These are phyloP conservation scores for Xenopus laevis DNA, from an alignment of 2,113 vertebrate species.

Conservation along the genomic window DNA sequence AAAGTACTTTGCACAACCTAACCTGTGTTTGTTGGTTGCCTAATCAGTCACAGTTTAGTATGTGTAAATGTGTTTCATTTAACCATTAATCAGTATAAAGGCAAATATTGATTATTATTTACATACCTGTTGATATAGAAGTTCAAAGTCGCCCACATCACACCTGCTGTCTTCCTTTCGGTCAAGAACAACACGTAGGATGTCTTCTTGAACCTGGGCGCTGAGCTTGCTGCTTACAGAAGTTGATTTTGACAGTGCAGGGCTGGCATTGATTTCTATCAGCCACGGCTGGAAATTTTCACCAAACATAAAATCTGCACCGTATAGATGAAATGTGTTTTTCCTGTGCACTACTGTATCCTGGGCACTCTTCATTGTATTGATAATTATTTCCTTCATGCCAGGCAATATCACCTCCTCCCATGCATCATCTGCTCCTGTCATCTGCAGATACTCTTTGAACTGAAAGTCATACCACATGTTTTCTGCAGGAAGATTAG, in stretches of 20 bases:
- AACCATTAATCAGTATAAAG: too few species aligned
- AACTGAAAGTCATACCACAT: conserved; percentile 85
- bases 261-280: conserved; percentile 50
- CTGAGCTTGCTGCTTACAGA: not conserved
- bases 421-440: conserved; percentile 67
- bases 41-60: too few species aligned
- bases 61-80: too few species aligned
- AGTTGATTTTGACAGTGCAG: not conserved
- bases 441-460: conserved; percentile 64
- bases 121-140: not conserved
- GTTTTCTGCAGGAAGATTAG: conserved; percentile 70
- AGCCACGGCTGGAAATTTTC: conserved; percentile 55
- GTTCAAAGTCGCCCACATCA: not conserved
- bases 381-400: conserved; percentile 82
- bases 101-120: not conserved
- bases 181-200: not conserved
- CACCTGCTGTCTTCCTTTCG: not conserved
- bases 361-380: conserved; percentile 66
- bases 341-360: not conserved
- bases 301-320: conserved; percentile 56
- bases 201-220: not conserved
- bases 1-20: too few species aligned
- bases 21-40: too few species aligned
- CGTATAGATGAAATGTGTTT: too few species aligned
- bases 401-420: conserved; percentile 71